phyloP scores from a whole-genome alignment of 2,888 invertebrate genomes.

The Rosalia funebris region DNA sequence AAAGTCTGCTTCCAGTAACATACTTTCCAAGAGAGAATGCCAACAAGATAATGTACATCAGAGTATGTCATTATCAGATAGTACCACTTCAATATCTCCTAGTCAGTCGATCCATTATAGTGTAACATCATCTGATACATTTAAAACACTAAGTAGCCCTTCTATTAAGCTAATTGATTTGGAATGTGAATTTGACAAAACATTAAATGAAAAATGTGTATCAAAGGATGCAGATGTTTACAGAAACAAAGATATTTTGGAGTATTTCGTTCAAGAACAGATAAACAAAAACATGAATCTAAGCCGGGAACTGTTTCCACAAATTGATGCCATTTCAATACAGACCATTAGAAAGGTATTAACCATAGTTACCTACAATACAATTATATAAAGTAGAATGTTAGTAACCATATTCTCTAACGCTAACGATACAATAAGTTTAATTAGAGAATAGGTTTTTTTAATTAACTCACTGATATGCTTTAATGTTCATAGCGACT shows the following conservation, averaged over 20 bases:
- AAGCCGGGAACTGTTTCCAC: conserved; percentile 41
- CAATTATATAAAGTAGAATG: too few species aligned
- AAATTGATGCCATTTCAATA: conserved; percentile 26
- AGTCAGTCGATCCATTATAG: conserved; percentile 51
- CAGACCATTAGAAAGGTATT: conserved; percentile 33
- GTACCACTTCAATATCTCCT: conserved; percentile 46
- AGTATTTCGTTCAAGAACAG: conserved; percentile 23
- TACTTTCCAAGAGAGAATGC: neutral
- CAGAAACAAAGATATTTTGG: neutral
- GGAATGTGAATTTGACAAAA: conserved; percentile 25
- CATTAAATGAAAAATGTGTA: conserved; percentile 3
- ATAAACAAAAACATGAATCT: conserved; percentile 15
- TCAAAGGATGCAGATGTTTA: conserved; percentile 4
- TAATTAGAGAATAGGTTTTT: too few species aligned
- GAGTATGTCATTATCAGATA: neutral
- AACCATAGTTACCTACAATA: too few species aligned
- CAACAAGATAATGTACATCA: neutral
- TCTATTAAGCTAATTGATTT: conserved; percentile 33
- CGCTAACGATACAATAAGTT: too few species aligned
- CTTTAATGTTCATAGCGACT: too few species aligned
- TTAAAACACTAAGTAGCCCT: conserved; percentile 30
- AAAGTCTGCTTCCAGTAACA: neutral
- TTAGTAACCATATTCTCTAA: too few species aligned
- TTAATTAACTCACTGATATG: too few species aligned
- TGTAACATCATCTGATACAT: conserved; percentile 37